Conservation (phyloP, 2,797 vertebrate species). For the Mergus octosetaceus region DNA sequence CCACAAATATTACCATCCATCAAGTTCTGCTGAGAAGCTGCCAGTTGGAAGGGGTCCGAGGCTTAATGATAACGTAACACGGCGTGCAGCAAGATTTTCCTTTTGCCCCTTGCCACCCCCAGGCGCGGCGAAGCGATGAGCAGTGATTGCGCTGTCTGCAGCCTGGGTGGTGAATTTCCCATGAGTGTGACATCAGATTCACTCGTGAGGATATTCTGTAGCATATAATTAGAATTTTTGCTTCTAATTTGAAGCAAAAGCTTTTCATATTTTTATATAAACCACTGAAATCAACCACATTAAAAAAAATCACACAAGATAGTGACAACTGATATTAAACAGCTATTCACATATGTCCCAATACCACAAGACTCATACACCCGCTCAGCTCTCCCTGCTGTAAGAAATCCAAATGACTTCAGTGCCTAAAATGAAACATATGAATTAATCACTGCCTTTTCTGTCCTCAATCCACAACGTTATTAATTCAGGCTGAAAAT, state of each 20-base stretch:
- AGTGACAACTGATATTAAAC: conserved; percentile 53
- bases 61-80: neutral
- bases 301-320: neutral
- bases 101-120: neutral
- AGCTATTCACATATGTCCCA: conserved; percentile 44
- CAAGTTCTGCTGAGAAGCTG: neutral
- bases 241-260: neutral
- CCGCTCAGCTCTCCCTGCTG: neutral
- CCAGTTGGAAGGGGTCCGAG: neutral
- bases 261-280: neutral
- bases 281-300: conserved; percentile 9
- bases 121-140: neutral
- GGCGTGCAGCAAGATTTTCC: neutral
- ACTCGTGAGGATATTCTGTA: neutral
- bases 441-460: conserved; percentile 38
- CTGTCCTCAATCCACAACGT: neutral
- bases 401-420: conserved; percentile 43
- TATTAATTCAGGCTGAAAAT: conserved; percentile 31
- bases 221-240: neutral
- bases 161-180: conserved; percentile 52
- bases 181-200: neutral
- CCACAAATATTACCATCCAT: neutral
- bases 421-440: conserved; percentile 54
- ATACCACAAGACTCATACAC: neutral
- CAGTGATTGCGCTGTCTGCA: neutral